Evolutionary conservation across 2,113 vertebrate genomes (phyloP), one percentile per base, ranked within the genome.

Genomic region (Thamnophis sirtalis): DNA sequence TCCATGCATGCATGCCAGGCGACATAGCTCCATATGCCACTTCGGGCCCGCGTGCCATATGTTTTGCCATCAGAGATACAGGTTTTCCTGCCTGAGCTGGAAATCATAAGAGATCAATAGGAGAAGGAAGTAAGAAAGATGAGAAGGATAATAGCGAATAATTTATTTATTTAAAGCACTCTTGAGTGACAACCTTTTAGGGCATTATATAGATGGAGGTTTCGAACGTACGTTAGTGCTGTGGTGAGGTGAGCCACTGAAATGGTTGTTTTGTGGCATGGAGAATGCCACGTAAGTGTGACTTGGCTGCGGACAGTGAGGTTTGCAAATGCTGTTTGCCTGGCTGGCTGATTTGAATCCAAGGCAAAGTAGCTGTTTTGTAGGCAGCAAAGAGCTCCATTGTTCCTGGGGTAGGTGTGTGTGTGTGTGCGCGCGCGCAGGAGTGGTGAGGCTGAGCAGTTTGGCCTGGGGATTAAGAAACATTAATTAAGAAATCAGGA

Each of bases 291-390:
- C 0, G 0, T 92, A 92, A 92, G 80, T 43, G 91, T 92, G 22
- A 21, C 48, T 28, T 17, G 13, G 80, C 28, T 3, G 91, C 11
- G 0, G 28, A 43, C 28, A 3, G 49, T 33, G 5, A 63, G 10
- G 87, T 92, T 87, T 94, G 87, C 60, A 87, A 84, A 50, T 8
- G n/a, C 43, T 2, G 22, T 92, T 93, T 73, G 73, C 48, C 28
- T 85, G 38, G 26, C 28, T 84, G 60, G 26, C 10, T 49, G 22
- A 91, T 91, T 94, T 94, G 93, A 87, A 93, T 92, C 4, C 0
- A 2, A 92, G 60, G 87, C 86, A 89, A 93, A 91, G 86, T 13
- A 91, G 68, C 21, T 6, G 11, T 19, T 5, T 28, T 54, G 73
- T 24, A 51, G 33, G 11, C 51, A 51, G 33, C 33, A 84, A 87